Conservation (phyloP, 2,113 vertebrate species). For the Gymnarchus niloticus region DNA sequence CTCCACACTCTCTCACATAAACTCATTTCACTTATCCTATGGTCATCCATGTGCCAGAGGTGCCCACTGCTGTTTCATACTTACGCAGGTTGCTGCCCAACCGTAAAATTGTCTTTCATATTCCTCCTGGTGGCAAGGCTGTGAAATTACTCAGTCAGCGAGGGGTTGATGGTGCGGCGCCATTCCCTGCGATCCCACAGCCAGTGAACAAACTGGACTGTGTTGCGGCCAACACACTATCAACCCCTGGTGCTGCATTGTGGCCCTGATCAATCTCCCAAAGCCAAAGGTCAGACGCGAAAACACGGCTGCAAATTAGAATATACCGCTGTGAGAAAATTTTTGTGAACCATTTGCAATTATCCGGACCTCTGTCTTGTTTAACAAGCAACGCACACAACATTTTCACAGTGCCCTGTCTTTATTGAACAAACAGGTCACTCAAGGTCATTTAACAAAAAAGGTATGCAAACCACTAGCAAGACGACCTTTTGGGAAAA, state of each 20-base stretch:
- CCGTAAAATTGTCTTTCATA: neutral
- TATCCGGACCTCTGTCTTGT: neutral
- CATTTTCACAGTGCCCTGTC: neutral
- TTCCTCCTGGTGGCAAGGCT: neutral
- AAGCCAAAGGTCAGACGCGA: constrained; percentile 37
- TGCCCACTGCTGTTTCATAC: neutral
- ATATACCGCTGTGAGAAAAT: neutral
- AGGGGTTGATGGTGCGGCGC: neutral
- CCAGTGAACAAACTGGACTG: neutral
- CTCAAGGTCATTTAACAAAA: neutral
- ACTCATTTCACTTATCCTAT: neutral
- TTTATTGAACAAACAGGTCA: neutral
- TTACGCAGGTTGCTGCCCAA: neutral
- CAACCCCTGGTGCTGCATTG: neutral
- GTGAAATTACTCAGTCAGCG: neutral
- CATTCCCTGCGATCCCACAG: neutral
- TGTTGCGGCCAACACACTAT: neutral
- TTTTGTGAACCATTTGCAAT: neutral
- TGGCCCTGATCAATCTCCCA: constrained; percentile 20
- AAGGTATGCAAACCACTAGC: neutral
- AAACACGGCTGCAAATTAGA: constrained; percentile 14
- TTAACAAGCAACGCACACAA: neutral
- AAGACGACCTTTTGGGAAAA: neutral
- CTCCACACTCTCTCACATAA: neutral
- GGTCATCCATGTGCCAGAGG: neutral